Evolutionary conservation across 2,888 invertebrate species (phyloP).

Genomic region (Lissocephala sabroskyi): DNA sequence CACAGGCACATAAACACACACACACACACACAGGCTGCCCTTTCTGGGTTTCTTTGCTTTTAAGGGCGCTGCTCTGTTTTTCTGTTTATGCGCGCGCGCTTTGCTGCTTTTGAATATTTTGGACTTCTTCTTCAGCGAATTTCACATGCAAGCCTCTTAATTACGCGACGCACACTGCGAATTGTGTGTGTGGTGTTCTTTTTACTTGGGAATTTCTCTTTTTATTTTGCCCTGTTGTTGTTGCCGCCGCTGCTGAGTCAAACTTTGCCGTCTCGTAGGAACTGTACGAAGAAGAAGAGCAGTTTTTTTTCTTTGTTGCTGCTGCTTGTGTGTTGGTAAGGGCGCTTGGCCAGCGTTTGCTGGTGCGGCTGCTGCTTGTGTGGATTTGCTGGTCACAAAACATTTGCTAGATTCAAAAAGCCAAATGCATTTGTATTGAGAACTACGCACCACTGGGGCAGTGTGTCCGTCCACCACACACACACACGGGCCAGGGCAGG

Average conservation of each 20-base stretch:
- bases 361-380: neutral
- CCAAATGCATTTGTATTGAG: too few relatives aligned
- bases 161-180: constrained; percentile 15
- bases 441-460: too few relatives aligned
- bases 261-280: constrained; percentile 39
- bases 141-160: constrained; percentile 44
- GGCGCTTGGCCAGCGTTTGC: constrained; percentile 25
- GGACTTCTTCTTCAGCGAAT: constrained; percentile 14
- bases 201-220: constrained; percentile 29
- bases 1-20: constrained; percentile 15
- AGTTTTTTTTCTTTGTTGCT: constrained; percentile 45
- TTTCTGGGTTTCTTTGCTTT: neutral
- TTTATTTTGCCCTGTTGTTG: constrained; percentile 24
- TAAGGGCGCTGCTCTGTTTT: too few relatives aligned
- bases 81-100: neutral
- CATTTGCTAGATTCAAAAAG: constrained; percentile 1
- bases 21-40: constrained; percentile 12
- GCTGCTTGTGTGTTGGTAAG: constrained; percentile 17
- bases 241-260: constrained; percentile 28
- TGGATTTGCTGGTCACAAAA: neutral
- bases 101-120: constrained; percentile 1
- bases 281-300: constrained; percentile 54
- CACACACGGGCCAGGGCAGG: too few relatives aligned
- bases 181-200: constrained; percentile 11
- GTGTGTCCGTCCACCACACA: too few relatives aligned